Base-by-base conservation (phyloP, 2,888 invertebrate species). In the Agriotes lineatus region DNA sequence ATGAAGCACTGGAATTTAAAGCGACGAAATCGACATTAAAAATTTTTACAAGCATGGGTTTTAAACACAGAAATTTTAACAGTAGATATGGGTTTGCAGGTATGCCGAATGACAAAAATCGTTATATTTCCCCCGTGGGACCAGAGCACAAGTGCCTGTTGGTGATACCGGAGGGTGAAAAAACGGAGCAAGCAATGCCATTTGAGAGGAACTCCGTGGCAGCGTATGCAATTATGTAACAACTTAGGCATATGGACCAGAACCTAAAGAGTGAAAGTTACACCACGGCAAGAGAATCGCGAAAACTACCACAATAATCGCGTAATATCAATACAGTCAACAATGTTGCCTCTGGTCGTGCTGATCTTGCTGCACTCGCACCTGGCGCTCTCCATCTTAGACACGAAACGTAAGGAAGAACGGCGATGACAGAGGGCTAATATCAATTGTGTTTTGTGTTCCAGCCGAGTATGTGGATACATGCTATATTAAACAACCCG, bases 391-490 rank as follows among this genome's bases (percentile, higher is more conserved):
- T 77, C 75, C 58, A 76, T 77, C 67, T 71, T 81, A 65, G 74
- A 77, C 19, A 67, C 76, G 67, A 79, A 81, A 75, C 80, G 81
- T 81, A 71, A 82, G 81, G 37, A 12, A 20, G 48, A 3, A 12
- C 22, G 19, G 45, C 3, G 48, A 3, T 48, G n/a, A 18, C 20
- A 2, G 7, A 12, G n/a, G 22, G 48, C 22, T 20, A 12, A 14
- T 18, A 16, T 42, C 6, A 14, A 4, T 1, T 2, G 2, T 42
- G 12, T 42, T 35, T 50, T 59, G 39, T 52, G 54, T 69, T 88
- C 79, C 85, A 92, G 92, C 92, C 70, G 87, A 87, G 81, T 92
- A 89, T 82, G 88, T 92, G 74, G 88, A 88, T 76, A 89, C 91
- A 76, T 92, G 92, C 80, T 83, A 85, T 70, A 88, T 88, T 78